phyloP scores from a whole-genome alignment of 2,113 vertebrate genomes.

The Pteropus alecto region DNA sequence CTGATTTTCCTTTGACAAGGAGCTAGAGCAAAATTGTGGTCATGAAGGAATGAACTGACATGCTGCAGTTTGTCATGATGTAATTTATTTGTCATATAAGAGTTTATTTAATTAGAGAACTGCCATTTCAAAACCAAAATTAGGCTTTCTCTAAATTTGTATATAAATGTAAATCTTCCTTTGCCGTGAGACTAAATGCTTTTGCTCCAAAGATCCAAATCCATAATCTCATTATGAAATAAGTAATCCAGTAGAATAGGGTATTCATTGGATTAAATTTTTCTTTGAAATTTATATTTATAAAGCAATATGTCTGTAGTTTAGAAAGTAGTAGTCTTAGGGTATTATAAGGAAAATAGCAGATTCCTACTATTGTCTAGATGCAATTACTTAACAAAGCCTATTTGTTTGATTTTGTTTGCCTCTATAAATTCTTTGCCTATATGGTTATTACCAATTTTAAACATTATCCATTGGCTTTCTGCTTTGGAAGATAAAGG shows the following conservation, averaged over 20 bases:
- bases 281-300: neutral
- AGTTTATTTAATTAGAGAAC: neutral
- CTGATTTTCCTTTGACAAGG: neutral
- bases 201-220: neutral
- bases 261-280: neutral
- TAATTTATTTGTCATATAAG: constrained; percentile 11
- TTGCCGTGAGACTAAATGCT: neutral
- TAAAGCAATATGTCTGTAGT: neutral
- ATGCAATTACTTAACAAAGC: neutral
- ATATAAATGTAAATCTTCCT: neutral
- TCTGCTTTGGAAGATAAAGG: neutral
- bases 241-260: neutral
- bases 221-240: neutral
- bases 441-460: neutral
- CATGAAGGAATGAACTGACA: neutral
- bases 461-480: neutral
- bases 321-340: neutral
- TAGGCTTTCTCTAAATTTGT: neutral
- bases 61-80: neutral
- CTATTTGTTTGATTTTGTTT: neutral
- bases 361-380: neutral
- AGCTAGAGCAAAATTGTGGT: neutral
- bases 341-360: neutral
- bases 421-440: neutral
- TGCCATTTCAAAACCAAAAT: constrained; percentile 12